phyloP scores from a whole-genome alignment of 1,140 invertebrate species.

The Neuroterus valhalla region DNA sequence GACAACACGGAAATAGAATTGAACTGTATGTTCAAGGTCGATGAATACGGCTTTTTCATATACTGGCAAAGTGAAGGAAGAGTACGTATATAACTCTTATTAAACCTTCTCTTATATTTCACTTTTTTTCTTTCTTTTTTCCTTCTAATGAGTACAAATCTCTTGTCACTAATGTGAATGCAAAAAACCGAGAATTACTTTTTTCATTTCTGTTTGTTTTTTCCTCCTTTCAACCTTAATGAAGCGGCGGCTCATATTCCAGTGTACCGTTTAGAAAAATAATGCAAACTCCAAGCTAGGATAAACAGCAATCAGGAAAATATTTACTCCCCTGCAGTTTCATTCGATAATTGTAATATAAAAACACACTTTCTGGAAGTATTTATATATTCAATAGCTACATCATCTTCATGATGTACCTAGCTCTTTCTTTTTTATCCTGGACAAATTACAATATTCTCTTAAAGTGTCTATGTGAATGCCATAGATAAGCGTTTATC shows the following conservation, averaged over 20 bases:
- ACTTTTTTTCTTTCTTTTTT: not conserved
- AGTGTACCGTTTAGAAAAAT: not conserved
- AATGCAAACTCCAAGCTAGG: not conserved
- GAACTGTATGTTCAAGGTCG: constrained; percentile 94
- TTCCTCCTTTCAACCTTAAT: constrained; percentile 6
- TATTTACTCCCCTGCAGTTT: not conserved
- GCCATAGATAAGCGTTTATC: not conserved
- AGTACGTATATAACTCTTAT: constrained; percentile 77
- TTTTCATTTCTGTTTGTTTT: constrained; percentile 7
- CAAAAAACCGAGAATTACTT: not conserved
- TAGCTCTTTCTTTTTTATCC: not conserved
- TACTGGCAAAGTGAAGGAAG: constrained; percentile 98
- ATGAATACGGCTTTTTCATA: constrained; percentile 99
- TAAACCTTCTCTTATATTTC: not conserved
- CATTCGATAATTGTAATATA: no score
- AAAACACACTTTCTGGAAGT: no score
- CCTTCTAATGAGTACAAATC: not conserved
- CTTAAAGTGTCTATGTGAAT: not conserved
- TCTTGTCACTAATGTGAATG: constrained; percentile 1
- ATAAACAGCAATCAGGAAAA: not conserved
- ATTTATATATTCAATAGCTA: no score
- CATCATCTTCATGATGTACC: no score
- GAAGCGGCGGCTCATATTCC: not conserved
- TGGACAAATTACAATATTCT: not conserved
- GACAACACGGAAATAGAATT: constrained; percentile 92